These are phyloP conservation scores for Pollenia angustigena DNA, from an alignment of 2,888 invertebrate species.

Conservation along the genomic window DNA sequence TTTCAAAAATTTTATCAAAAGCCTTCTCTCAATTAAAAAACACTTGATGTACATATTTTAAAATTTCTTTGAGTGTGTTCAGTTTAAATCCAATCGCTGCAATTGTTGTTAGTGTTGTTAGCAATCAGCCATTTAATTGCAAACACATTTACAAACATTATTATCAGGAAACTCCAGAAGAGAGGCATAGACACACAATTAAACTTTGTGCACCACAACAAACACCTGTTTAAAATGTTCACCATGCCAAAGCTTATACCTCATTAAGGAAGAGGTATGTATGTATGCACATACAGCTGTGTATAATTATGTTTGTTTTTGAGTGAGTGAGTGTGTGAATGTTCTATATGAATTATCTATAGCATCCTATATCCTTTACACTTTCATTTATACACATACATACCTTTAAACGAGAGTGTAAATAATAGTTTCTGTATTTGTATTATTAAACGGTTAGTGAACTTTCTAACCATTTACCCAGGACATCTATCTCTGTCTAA, in stretches of 20 bases:
- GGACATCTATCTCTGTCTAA: slow-evolving; percentile 19
- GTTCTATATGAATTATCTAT: slow-evolving; percentile 27
- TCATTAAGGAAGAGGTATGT: slow-evolving; percentile 31
- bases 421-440: slow-evolving; percentile 24
- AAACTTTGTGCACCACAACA: slow-evolving; percentile 44
- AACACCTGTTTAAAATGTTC: slow-evolving; percentile 57
- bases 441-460: slow-evolving; percentile 63
- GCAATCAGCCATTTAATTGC: slow-evolving; percentile 60
- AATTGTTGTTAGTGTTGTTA: slow-evolving; percentile 58
- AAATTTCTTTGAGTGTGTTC: slow-evolving; percentile 3
- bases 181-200: slow-evolving; percentile 54
- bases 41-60: neutral
- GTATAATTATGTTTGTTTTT: neutral
- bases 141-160: slow-evolving; percentile 66
- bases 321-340: slow-evolving; percentile 34
- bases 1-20: too few relatives aligned
- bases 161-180: slow-evolving; percentile 64
- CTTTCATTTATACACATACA: slow-evolving; percentile 25
- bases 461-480: slow-evolving; percentile 41
- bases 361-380: slow-evolving; percentile 49
- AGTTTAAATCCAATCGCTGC: slow-evolving; percentile 2
- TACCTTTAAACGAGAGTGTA: neutral
- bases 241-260: slow-evolving; percentile 20
- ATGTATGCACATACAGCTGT: neutral
- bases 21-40: neutral